These are phyloP conservation scores for Hirundichthys speculiger DNA, from an alignment of 2,113 vertebrate species.

Conservation along the genomic window DNA sequence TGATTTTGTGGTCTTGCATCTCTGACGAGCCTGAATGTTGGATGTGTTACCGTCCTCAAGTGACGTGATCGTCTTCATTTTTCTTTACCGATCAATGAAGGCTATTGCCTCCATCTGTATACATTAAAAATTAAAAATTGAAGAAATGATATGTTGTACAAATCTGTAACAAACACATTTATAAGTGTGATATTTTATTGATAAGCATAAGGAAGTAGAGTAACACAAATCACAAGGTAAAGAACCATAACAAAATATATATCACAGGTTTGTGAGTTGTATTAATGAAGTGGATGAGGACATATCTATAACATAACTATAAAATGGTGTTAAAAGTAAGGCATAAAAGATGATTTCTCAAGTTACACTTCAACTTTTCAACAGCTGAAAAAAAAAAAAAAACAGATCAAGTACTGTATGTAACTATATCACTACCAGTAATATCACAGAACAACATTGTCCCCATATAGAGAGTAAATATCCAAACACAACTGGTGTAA, in stretches of 20 bases:
- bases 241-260: conserved; percentile 72
- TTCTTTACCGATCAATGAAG: conserved; percentile 37
- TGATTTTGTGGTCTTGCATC: conserved; percentile 50
- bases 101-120: conserved; percentile 29
- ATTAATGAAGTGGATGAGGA: conserved; percentile 70
- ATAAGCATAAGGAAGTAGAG: conserved; percentile 67
- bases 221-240: conserved; percentile 72
- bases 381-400: no score
- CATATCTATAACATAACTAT: conserved; percentile 71
- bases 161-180: conserved; percentile 20
- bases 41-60: conserved; percentile 36
- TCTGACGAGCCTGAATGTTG: conserved; percentile 39
- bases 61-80: conserved; percentile 30
- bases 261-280: conserved; percentile 76
- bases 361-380: conserved; percentile 72
- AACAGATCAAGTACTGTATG: conserved; percentile 74
- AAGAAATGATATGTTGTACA: conserved; percentile 6
- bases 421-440: conserved; percentile 65
- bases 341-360: conserved; percentile 68
- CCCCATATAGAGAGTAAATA: conserved; percentile 68
- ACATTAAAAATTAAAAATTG: conserved; percentile 63
- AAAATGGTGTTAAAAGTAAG: conserved; percentile 69
- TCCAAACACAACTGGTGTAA: conserved; percentile 61
- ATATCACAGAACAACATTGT: conserved; percentile 67
- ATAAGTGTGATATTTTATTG: conserved; percentile 71